phyloP scores from a whole-genome alignment of 2,888 invertebrate genomes.

The Icerya purchasi region DNA sequence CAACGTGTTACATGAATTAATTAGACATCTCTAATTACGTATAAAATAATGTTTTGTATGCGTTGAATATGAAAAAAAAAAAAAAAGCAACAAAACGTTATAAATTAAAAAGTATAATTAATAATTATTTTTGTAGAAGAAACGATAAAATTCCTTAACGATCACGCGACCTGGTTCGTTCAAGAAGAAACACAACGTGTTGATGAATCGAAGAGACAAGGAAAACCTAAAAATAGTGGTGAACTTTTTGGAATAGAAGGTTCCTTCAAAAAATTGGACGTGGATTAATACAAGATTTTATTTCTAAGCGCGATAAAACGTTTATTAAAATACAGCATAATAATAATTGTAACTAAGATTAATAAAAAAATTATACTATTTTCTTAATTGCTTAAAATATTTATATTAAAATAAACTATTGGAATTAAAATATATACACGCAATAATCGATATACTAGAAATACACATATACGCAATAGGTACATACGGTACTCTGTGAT shows the following conservation, averaged over 20 bases:
- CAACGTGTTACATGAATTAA: not conserved
- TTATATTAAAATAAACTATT: too few relatives aligned
- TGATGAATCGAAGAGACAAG: constrained; percentile 19
- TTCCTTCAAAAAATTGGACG: constrained; percentile 20
- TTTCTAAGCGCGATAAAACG: too few relatives aligned
- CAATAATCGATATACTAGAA: too few relatives aligned
- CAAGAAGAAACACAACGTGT: constrained; percentile 19
- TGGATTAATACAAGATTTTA: too few relatives aligned
- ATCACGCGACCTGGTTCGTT: constrained; percentile 18
- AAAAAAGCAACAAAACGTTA: not conserved
- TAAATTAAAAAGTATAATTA: not conserved
- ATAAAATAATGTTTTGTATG: not conserved
- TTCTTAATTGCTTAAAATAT: too few relatives aligned
- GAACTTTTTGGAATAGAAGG: constrained; percentile 17
- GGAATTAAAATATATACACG: too few relatives aligned
- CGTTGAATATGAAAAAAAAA: not conserved
- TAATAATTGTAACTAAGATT: too few relatives aligned
- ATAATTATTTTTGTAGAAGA: constrained; percentile 9
- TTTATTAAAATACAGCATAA: too few relatives aligned
- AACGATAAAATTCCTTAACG: constrained; percentile 14
- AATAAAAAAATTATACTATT: too few relatives aligned
- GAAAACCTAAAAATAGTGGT: constrained; percentile 14
- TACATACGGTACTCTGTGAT: too few relatives aligned
- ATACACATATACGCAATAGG: too few relatives aligned
- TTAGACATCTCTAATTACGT: not conserved